Base-by-base conservation (phyloP, 2,888 invertebrate genomes). In the Noctua janthina region DNA sequence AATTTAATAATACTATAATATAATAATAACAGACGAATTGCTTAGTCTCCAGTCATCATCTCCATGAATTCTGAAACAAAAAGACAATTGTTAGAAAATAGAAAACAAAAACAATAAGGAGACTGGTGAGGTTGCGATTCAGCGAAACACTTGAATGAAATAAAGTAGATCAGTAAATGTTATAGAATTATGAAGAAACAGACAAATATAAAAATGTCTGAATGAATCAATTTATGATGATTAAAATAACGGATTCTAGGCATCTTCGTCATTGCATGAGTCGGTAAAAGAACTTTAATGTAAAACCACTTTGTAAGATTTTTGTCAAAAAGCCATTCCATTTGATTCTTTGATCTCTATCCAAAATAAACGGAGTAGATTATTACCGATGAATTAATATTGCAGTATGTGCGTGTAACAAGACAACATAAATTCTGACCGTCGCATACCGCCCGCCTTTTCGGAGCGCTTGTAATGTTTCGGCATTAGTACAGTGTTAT, bases 31-130 rank as follows among this genome's bases (percentile, higher is more conserved):
- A 84, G 84, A 86, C 82, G 79, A 79, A 85, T 85, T 83, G 84
- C 90, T 98, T 98, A 99, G 96, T 98, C 98, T 92, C 98, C 99
- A 93, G 98, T 98, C 99, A 99, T 99, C 99, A 99, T 99, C 97
- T 99, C 99, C 99, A 99, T 99, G 97, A 99, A 99, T 97, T 99
- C 99, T 99, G 97, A 78, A 97, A 97, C 89, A 91, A 94, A 91
- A 77, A 87, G 87, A 88, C 79, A 49, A 17, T 23, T n/a, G 46
- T 81, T 78, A 71, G 29, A 15, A 54, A 67, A 11, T 23, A 29
- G 43, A 56, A 39, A 51, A 51, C 39, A 54, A 49, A 15, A 46
- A 43, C 2, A 35, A 66, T 2, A 56, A 77, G 2, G 15, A 54
- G 13, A 15, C 17, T 13, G n/a, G 35, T n/a, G 17, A 62, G 10